These are phyloP conservation scores for Remorina albescens DNA, from an alignment of 2,797 vertebrate species.

Conservation along the genomic window DNA sequence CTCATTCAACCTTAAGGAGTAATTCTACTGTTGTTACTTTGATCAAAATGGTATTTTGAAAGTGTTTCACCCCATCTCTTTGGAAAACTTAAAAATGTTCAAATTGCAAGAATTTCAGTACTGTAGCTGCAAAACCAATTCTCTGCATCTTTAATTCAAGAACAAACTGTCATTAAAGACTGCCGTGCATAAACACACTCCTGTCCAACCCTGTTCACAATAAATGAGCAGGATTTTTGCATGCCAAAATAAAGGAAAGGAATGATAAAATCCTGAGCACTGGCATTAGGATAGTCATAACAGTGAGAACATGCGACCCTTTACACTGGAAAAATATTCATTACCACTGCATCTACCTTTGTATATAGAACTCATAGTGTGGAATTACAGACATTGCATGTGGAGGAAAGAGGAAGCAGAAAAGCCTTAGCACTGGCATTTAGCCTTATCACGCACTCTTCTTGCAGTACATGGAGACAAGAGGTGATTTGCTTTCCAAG, in stretches of 20 bases:
- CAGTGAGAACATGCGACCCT: conserved; percentile 53
- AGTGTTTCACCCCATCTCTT: neutral
- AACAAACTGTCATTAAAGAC: neutral
- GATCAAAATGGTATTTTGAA: neutral
- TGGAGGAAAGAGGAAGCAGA: conserved; percentile 74
- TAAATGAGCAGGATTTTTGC: conserved; percentile 21
- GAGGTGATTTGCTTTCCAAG: conserved; percentile 68
- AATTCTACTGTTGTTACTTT: neutral
- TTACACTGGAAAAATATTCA: conserved; percentile 50
- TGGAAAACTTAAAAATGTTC: neutral
- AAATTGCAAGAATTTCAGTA: no score
- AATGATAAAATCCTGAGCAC: conserved; percentile 43
- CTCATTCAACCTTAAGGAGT: neutral
- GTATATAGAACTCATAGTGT: conserved; percentile 50
- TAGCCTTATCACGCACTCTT: conserved; percentile 74
- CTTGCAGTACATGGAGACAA: conserved; percentile 55
- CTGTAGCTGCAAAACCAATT: neutral
- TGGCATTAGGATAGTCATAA: conserved; percentile 49
- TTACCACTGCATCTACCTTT: conserved; percentile 51
- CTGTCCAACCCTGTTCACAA: neutral
- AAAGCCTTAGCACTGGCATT: conserved; percentile 70
- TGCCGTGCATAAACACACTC: neutral
- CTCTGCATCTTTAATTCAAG: neutral
- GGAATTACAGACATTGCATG: conserved; percentile 70
- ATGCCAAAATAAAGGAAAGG: conserved; percentile 44